Base-by-base conservation (phyloP, 2,113 vertebrate genomes). In the Spilogale gracilis region DNA sequence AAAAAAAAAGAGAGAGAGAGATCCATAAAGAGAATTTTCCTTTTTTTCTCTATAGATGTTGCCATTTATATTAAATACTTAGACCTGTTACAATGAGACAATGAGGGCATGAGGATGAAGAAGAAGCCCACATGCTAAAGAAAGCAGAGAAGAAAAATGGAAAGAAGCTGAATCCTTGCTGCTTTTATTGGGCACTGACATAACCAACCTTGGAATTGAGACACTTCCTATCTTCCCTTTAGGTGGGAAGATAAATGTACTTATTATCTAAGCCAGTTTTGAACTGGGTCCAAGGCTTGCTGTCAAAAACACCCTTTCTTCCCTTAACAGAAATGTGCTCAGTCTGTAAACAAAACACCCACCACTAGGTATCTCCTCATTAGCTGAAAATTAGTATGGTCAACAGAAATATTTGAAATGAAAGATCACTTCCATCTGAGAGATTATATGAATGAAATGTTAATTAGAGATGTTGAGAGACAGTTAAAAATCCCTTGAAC, bases 391-490 rank as follows among this genome's bases (percentile, higher is more conserved):
- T 27, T 50, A 87, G 69, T 65, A 89, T 30, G 10, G 50, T 88
- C 14, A 91, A 90, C 54, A 96, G 80, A 89, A 73, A 92, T 45
- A 95, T 38, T 71, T 89, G 25, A 94, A 90, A 81, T 88, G 73
- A 79, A 91, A 84, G 38, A 78, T 38, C 48, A 82, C 85, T 91
- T 92, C n/a, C 43, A 16, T 65, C 91, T 73, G 8, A 98, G 13
- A 96, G 74, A 92, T 12, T 80, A 9, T 81, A 96, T 81, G 56
- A 96, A 94, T 76, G n/a, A 73, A 65, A 95, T 94, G 58, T 27
- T 95, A 91, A 89, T 93, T 95, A 94, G 38, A 94, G 65, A 94
- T 48, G 16, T 45, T 84, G 32, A 71, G 13, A 89, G 65, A 71
- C 11, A 67, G n/a, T 88, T 89, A 11, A 17, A 86, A 91, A 38